Conservation (phyloP, 2,797 vertebrate species). For the Sebastes steindachneri region DNA sequence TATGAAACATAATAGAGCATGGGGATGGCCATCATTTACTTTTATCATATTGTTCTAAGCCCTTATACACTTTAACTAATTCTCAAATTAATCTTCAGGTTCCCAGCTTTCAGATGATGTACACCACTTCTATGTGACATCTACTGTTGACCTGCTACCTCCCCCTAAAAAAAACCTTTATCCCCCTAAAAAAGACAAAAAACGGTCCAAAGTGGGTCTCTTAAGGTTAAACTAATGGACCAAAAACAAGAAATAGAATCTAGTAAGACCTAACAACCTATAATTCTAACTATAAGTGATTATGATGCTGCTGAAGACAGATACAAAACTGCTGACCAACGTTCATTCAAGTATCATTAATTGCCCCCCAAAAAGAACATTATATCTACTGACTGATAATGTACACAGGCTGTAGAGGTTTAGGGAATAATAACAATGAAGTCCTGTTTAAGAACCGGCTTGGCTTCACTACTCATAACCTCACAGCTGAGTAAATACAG, state of each 20-base stretch:
- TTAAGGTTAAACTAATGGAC: no score
- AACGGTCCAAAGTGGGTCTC: rapidly evolving
- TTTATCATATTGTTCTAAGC: no score
- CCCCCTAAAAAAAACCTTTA: no score
- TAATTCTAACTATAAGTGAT: background rate
- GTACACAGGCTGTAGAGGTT: background rate
- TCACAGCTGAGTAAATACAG: slow-evolving; percentile 36
- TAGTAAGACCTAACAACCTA: background rate
- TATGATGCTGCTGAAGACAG: background rate
- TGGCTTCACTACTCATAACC: background rate
- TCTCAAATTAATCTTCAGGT: no score
- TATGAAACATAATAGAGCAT: no score
- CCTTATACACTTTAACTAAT: no score
- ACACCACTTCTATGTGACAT: no score
- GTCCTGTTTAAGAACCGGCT: background rate
- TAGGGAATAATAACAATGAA: background rate
- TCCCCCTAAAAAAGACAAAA: no score
- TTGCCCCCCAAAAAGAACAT: background rate
- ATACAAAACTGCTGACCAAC: background rate
- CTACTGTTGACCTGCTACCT: no score
- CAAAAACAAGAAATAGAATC: background rate
- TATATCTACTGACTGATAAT: background rate
- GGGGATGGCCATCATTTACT: rapidly evolving
- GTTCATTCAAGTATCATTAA: background rate
- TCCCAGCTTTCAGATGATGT: no score